A percentile compares a stretch with the other conserved stretches of the same genome.
Evolutionary conservation across 2,113 vertebrate genomes (phyloP).

Genomic region (Marmota monax): DNA sequence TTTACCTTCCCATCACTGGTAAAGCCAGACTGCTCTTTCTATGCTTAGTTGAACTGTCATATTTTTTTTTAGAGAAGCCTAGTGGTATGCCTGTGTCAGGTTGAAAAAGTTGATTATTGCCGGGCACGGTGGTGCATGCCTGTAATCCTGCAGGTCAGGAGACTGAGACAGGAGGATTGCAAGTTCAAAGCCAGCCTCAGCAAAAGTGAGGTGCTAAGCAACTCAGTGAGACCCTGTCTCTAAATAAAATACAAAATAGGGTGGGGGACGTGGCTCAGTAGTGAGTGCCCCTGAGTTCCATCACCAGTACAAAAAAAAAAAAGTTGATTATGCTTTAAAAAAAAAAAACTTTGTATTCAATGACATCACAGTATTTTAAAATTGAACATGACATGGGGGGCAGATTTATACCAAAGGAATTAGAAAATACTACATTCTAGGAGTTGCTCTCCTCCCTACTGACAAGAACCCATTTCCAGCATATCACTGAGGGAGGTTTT

Average conservation of each 20-base stretch:
- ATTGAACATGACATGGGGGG: neutral
- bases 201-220: too few relatives aligned
- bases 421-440: neutral
- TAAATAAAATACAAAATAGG: too few relatives aligned
- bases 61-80: neutral
- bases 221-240: too few relatives aligned
- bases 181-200: too few relatives aligned
- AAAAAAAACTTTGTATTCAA: neutral
- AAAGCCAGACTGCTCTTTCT: neutral
- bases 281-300: too few relatives aligned
- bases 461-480: neutral
- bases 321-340: neutral
- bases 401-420: neutral
- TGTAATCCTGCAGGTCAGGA: too few relatives aligned
- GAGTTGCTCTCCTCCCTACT: neutral
- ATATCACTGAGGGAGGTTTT: neutral
- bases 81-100: accelerated
- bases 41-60: neutral
- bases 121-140: too few relatives aligned
- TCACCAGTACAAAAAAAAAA: neutral
- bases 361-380: neutral
- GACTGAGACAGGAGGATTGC: too few relatives aligned
- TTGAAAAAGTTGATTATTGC: neutral
- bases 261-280: too few relatives aligned
- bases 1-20: neutral